These are phyloP conservation scores for Pristionchus maxplancki DNA, from an alignment of 2,888 invertebrate species.

Conservation along the genomic window DNA sequence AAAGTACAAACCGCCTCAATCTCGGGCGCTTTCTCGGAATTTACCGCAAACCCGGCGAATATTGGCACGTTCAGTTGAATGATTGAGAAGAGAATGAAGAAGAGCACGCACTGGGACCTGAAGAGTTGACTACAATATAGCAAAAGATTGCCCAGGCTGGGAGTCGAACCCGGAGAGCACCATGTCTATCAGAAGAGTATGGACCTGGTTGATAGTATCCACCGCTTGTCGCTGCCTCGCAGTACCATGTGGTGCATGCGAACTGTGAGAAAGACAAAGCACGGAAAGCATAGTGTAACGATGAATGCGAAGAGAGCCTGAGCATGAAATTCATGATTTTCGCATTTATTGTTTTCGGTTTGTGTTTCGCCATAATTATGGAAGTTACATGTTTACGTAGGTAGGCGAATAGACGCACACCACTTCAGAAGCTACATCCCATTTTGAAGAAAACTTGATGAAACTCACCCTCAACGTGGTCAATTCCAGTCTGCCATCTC, in stretches of 20 bases:
- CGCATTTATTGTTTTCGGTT: not conserved
- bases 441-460: not conserved
- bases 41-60: not conserved
- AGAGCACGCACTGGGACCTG: not conserved
- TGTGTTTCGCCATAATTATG: no score
- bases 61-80: not conserved
- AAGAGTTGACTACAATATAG: not conserved
- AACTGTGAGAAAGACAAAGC: not conserved
- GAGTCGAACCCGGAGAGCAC: no score
- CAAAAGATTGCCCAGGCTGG: no score
- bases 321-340: not conserved
- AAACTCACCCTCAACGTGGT: not conserved
- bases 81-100: not conserved
- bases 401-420: no score
- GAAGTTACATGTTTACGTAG: no score
- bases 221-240: not conserved
- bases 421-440: no score
- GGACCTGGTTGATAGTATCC: not conserved
- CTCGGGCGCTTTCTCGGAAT: not conserved
- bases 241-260: not conserved
- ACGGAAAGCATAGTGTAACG: not conserved
- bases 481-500: not conserved
- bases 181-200: not conserved
- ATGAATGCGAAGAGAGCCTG: not conserved
- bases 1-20: not conserved